Evolutionary conservation across 2,888 invertebrate genomes (phyloP), one percentile per base, ranked within the genome.

Genomic region (Autographa pulchrina): DNA sequence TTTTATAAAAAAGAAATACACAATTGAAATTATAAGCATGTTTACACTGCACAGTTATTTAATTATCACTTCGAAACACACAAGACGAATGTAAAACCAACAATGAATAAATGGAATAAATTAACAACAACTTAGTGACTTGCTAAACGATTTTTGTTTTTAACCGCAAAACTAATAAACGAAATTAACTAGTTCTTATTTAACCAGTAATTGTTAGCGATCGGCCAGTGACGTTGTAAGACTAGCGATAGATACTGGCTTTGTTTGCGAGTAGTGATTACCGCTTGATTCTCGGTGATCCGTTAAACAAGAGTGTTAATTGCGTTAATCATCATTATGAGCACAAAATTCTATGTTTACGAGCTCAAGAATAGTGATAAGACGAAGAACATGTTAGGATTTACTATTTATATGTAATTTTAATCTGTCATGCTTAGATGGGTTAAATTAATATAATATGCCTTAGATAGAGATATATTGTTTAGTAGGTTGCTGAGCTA

Each of bases 141-240:
- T 68, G 35, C 1, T 20, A 64, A 69, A 62, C 41, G 54, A 74
- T 43, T 75, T 68, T 32, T 63, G 77, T 69, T 71, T 70, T 59
- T 64, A 72, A 60, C 65, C 66, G 68, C 32, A 71, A 56, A 65
- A 80, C 58, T 61, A 65, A 71, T 41, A 61, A 80, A 82, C 75
- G 65, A 68, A 82, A 79, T 77, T 82, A n/a, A n/a, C n/a, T n/a
- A 76, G 81, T 73, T 74, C 60, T 56, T 74, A 72, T 79, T 80
- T 80, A 74, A 62, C 58, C 6, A 32, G 31, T 70, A 70, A 75
- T 77, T 59, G 64, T 70, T 64, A 76, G 61, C 71, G 60, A 80
- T 77, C 60, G 65, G 70, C 64, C 68, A 74, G 72, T 77, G 73
- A 70, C 70, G 74, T 13, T 8, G 25, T 25, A 3, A 54, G 14